A percentile compares a stretch with the other conserved stretches of the same genome.
phyloP scores from a whole-genome alignment of 2,888 invertebrate genomes.

The Tanypteryx hageni region DNA sequence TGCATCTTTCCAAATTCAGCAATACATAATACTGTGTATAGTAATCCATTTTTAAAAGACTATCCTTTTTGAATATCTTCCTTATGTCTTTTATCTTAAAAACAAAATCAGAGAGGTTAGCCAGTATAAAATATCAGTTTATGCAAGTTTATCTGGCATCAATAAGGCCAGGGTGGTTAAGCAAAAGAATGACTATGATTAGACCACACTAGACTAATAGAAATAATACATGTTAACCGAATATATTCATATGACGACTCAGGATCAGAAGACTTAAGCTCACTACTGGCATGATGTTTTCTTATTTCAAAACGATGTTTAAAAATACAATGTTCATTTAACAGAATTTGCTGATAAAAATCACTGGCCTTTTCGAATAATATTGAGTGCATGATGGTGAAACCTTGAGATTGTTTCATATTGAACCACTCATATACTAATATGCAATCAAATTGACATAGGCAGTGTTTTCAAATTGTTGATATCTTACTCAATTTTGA shows the following conservation, averaged over 20 bases:
- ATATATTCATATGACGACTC: background rate
- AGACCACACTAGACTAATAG: background rate
- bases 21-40: constrained; percentile 30
- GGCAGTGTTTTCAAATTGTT: too few species aligned
- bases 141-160: background rate
- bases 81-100: background rate
- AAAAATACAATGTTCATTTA: too few species aligned
- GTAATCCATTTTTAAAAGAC: constrained; percentile 35
- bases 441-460: too few species aligned
- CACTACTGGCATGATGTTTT: too few species aligned
- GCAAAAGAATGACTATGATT: background rate
- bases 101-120: background rate
- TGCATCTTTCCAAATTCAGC: background rate
- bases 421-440: too few species aligned
- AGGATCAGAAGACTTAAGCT: background rate
- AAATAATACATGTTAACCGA: background rate
- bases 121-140: background rate
- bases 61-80: constrained; percentile 19
- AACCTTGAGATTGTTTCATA: too few species aligned
- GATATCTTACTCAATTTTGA: too few species aligned
- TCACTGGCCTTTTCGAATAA: too few species aligned
- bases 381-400: too few species aligned
- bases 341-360: too few species aligned
- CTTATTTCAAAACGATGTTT: too few species aligned
- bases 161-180: background rate